These are phyloP conservation scores for Papilio polytes DNA, from an alignment of 1,140 invertebrate species.

Conservation along the genomic window DNA sequence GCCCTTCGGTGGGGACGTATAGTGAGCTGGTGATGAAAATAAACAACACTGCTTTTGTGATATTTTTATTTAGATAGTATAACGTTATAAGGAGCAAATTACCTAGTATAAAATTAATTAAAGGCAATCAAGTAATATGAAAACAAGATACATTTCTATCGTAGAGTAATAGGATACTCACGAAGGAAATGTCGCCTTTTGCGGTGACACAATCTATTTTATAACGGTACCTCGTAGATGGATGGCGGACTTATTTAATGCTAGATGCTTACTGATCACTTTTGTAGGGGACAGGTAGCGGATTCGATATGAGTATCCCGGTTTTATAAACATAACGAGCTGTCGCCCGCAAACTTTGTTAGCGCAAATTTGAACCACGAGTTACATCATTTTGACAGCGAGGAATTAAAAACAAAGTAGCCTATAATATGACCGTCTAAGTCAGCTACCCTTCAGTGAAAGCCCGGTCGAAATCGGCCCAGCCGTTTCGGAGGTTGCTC, in stretches of 20 bases:
- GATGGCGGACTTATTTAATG: constrained; percentile 15
- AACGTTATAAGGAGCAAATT: too few species aligned
- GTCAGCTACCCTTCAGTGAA: too few species aligned
- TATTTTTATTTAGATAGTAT: background rate
- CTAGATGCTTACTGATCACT: constrained; percentile 9
- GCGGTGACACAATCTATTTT: constrained; percentile 43
- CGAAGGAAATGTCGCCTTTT: constrained; percentile 27
- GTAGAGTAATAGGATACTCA: background rate
- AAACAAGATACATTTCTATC: background rate
- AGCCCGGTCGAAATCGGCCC: too few species aligned
- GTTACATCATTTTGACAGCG: too few species aligned
- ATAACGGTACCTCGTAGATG: constrained; percentile 38
- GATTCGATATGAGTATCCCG: constrained; percentile 7
- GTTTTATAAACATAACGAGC: background rate
- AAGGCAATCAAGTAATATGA: constrained; percentile 1
- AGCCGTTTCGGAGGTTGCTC: too few species aligned
- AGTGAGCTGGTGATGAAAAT: too few species aligned
- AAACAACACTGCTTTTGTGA: too few species aligned
- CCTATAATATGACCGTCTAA: too few species aligned
- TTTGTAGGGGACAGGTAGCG: background rate
- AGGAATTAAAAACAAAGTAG: too few species aligned
- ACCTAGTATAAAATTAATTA: constrained; percentile 6
- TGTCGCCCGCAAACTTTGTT: too few species aligned
- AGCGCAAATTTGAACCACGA: too few species aligned
- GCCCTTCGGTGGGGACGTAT: too few species aligned